Evolutionary conservation across 2,888 invertebrate species (phyloP), one percentile per base, ranked within the genome.

Genomic region (Acrobasis repandana): DNA sequence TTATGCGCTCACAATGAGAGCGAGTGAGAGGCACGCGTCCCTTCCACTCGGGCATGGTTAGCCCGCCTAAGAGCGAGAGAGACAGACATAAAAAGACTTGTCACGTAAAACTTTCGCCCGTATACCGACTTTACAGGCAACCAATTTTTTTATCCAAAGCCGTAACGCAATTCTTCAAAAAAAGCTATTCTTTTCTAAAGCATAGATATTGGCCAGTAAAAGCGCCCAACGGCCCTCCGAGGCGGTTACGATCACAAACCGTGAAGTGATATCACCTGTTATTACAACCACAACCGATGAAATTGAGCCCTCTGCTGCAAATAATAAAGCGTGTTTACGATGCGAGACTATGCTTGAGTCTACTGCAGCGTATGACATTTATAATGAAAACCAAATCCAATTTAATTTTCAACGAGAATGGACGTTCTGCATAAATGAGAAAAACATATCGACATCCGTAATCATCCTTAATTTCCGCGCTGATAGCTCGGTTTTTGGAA

Each of bases 211-310:
- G 69, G 67, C 70, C 71, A 65, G 73, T 73, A 75, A 73, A 75
- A 75, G 71, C 63, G 74, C 68, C 71, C 83, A 85, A 83, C 88
- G 84, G 87, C 83, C 81, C 74, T 65, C 72, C 73, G 74, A 65
- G 74, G 83, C 90, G 86, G 90, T 89, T 90, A 79, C 65, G 76
- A 64, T 67, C 87, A 88, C 70, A 65, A 63, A 85, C 77, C 90
- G 90, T 90, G 87, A 90, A 89, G 76, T 74, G 72, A 74, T 63
- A 63, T 71, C 88, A 87, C 83, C 88, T 87, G 87, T 83, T 83
- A 76, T 65, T 65, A 65, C 18, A 34, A 16, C 33, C 18, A n/a
- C 33, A 43, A 38, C 14, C 18, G 3, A 38, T 47, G 14, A 61
- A 36, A 57, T 33, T 61, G 18, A 63, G 57, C 57, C 57, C 60